Evolutionary conservation across 2,797 vertebrate species (phyloP).

Genomic region (Megaceryle alcyon): DNA sequence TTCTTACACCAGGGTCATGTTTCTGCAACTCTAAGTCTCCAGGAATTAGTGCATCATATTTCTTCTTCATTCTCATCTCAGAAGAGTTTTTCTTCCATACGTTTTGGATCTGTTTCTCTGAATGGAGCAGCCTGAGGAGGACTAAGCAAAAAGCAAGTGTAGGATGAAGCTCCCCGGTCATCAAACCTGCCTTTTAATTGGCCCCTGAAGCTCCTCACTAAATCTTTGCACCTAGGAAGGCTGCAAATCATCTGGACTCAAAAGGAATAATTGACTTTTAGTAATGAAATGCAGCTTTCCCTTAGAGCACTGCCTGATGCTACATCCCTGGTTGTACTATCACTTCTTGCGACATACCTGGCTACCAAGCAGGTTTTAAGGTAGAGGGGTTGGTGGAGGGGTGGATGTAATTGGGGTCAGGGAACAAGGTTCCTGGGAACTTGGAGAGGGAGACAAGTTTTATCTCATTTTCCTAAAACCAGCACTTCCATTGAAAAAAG

Average conservation of each 20-base stretch:
- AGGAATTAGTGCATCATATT: not conserved
- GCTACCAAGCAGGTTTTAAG: not conserved
- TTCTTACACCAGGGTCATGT: not conserved
- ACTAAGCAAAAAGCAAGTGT: not conserved
- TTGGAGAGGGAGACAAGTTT: rapidly evolving
- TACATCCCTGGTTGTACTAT: not conserved
- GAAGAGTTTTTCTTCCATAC: not conserved
- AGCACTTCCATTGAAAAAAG: not conserved
- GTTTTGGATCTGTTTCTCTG: not conserved
- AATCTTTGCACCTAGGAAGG: not conserved
- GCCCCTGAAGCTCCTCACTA: not conserved
- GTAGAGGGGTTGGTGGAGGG: not conserved
- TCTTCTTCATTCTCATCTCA: not conserved
- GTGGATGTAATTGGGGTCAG: not conserved
- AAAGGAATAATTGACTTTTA: not conserved
- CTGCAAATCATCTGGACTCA: not conserved
- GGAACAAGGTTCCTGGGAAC: not conserved
- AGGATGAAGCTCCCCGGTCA: not conserved
- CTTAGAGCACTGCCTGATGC: rapidly evolving
- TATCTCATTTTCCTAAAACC: not conserved
- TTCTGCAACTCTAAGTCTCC: not conserved
- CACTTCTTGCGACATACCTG: not conserved
- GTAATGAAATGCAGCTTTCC: not conserved
- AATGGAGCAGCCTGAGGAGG: not conserved
- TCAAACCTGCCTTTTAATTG: not conserved